These are phyloP conservation scores for Eutrigla gurnardus DNA, from an alignment of 2,797 vertebrate species.

Conservation along the genomic window DNA sequence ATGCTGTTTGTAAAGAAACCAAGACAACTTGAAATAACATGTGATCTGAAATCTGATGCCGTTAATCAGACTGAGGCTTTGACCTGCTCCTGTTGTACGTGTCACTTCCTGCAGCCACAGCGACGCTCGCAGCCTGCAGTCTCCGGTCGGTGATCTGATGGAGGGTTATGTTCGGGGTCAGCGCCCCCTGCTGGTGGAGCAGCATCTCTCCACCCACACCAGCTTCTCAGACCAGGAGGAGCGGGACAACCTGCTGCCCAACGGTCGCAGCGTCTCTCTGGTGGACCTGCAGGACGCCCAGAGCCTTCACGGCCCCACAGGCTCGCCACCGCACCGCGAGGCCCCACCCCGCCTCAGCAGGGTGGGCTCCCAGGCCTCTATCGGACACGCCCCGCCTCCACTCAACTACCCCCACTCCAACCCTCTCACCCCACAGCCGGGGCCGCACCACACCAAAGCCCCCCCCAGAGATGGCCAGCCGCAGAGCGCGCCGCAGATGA, in stretches of 20 bases:
- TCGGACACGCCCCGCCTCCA: constrained; percentile 78
- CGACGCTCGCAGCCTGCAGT: constrained; percentile 87
- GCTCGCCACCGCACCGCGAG: constrained; percentile 79
- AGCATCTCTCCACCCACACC: constrained; percentile 84
- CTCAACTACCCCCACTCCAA: constrained; percentile 80
- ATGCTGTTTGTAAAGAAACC: too few species aligned
- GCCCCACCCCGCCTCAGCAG: constrained; percentile 84
- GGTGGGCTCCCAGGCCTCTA: constrained; percentile 89
- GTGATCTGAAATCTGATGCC: too few species aligned
- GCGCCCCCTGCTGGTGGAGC: constrained; percentile 86
- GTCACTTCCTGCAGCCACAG: constrained; percentile 70
- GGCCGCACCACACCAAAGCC: constrained; percentile 28
- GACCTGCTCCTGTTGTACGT: background rate
- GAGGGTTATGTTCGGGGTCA: constrained; percentile 85
- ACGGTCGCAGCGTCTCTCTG: constrained; percentile 92
- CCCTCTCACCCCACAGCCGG: constrained; percentile 76
- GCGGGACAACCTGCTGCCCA: constrained; percentile 83
- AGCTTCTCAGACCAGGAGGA: constrained; percentile 90
- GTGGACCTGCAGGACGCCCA: constrained; percentile 94
- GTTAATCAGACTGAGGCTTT: too few species aligned
- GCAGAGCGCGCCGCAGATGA: constrained; percentile 85
- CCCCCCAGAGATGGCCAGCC: constrained; percentile 83
- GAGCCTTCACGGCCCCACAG: constrained; percentile 62
- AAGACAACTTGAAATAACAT: too few species aligned
- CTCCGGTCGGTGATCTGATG: constrained; percentile 83